Conservation (phyloP, 2,113 vertebrate species). For the Protomyctophum bolini region DNA sequence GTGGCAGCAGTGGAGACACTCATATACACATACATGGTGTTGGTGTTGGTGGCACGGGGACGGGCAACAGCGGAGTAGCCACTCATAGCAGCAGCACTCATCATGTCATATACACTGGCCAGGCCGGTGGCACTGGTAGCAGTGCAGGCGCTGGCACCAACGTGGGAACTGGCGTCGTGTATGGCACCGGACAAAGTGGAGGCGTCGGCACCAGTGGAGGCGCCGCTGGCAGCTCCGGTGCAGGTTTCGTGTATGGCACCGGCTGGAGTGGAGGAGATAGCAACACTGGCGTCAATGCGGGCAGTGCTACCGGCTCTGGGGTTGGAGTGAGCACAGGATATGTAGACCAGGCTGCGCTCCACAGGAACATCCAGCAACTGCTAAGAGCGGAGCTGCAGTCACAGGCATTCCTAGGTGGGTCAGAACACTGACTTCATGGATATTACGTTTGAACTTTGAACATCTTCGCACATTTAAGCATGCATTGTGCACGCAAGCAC, state of each 20-base stretch:
- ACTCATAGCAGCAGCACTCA: neutral
- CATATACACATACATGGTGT: neutral
- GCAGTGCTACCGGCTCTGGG: no score
- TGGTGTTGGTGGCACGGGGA: neutral
- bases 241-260: neutral
- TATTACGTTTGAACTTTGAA: no score
- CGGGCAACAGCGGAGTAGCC: neutral
- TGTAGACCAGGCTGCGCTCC: constrained; percentile 27
- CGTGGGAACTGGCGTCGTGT: neutral
- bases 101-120: no score
- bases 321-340: constrained; percentile 10
- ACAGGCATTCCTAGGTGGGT: constrained; percentile 72
- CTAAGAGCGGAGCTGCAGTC: constrained; percentile 72
- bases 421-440: neutral
- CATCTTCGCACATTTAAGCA: no score
- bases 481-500: neutral
- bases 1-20: neutral
- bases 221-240: neutral
- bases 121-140: neutral
- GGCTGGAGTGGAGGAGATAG: no score
- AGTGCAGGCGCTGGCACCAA: neutral
- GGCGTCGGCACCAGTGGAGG: neutral
- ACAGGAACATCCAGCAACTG: constrained; percentile 55
- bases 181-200: neutral
- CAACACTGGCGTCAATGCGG: neutral